Evolutionary conservation across 2,113 vertebrate species (phyloP).

Genomic region (Chaetodon auriga): DNA sequence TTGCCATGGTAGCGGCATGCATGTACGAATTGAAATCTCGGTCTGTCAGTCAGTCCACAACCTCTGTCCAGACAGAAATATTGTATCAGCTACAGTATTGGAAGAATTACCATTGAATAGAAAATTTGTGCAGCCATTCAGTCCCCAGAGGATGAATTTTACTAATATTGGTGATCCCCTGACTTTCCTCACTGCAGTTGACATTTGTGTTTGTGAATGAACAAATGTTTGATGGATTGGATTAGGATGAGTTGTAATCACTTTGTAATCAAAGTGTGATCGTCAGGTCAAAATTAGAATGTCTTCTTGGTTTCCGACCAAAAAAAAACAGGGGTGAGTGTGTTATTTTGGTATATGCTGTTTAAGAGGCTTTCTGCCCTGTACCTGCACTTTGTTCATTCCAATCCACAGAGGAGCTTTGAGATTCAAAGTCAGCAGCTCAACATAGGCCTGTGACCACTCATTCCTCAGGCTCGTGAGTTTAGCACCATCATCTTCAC

Average conservation of each 20-base stretch:
- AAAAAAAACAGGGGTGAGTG: background rate
- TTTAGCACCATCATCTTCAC: constrained; percentile 70
- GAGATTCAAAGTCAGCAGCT: constrained; percentile 78
- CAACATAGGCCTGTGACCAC: constrained; percentile 83
- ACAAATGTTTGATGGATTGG: no score
- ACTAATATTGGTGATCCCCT: no score
- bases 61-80: background rate
- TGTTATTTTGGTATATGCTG: background rate
- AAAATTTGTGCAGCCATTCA: no score
- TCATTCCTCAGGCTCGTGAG: constrained; percentile 86
- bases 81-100: background rate
- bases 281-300: no score
- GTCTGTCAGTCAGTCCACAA: background rate
- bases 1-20: background rate
- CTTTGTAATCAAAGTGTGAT: background rate
- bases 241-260: no score
- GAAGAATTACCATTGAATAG: background rate
- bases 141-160: no score
- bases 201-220: no score
- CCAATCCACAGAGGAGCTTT: constrained; percentile 88
- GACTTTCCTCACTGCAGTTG: no score
- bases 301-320: no score
- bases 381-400: constrained; percentile 88
- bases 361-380: background rate
- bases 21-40: background rate